Evolutionary conservation across 2,888 invertebrate species (phyloP), one percentile per base, ranked within the genome.

Genomic region (Candidula unifasciata): DNA sequence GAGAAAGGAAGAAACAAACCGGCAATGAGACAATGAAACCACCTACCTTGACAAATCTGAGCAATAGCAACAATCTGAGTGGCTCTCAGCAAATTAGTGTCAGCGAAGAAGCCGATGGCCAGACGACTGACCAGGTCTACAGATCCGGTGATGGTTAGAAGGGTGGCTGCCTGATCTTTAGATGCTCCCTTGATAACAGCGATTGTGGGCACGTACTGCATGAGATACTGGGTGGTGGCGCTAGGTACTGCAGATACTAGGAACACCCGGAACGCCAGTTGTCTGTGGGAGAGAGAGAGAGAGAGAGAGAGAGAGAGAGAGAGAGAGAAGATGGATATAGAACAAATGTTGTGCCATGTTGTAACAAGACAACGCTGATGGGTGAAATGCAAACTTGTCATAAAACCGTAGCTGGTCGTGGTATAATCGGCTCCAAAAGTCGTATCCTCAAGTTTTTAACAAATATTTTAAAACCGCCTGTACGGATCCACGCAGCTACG

Each of bases 111-210:
- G 2, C 87, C 87, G 16, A 85, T 30, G 18, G 52, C 60, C 60
- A 86, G 37, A 0, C 85, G 82, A 60, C 86, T 86, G 52, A 83
- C 66, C 30, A 87, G 76, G 69, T 85, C 85, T 35, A 83, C 81
- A 1, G 66, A 76, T 0, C 87, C 87, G 18, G 71, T 27, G 21
- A 87, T 73, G 3, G 79, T 80, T 60, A 86, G 24, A 33, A 86
- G 68, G 8, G 85, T 66, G 0, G 87, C 85, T 0, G 78, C 86
- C 21, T 80, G n/a, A 24, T 66, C 66, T 2, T 44, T 57, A 1
- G 85, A 71, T 2, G 78, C 77, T 6, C 85, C 86, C 24, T 83
- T 60, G 27, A 73, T 69, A 16, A 54, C 85, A 66, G 79, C 69
- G 30, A 85, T 85, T 16, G 85, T 82, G 8, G 85, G 82, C 3